Evolutionary conservation across 2,888 invertebrate genomes (phyloP).

Genomic region (Colletes collaris): DNA sequence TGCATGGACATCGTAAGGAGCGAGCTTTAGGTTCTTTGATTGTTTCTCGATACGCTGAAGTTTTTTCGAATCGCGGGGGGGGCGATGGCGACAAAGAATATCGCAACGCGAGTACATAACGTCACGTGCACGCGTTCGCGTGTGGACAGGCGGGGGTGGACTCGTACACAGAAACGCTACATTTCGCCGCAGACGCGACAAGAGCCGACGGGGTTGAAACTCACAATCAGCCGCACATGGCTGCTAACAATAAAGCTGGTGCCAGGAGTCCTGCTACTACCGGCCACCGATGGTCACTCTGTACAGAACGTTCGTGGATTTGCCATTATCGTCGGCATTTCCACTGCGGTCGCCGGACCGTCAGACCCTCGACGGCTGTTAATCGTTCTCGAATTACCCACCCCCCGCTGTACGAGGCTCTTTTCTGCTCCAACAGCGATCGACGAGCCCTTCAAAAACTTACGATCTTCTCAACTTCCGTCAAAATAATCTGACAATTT

Average conservation of each 20-base stretch:
- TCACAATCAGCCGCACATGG: constrained; percentile 24
- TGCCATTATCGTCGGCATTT: constrained; percentile 51
- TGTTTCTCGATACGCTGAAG: too few species aligned
- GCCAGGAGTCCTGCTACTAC: constrained; percentile 34
- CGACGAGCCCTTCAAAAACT: too few species aligned
- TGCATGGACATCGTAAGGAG: too few species aligned
- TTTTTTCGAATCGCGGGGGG: not conserved
- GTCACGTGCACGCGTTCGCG: constrained; percentile 29
- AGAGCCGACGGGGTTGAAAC: constrained; percentile 29
- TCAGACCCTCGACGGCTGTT: constrained; percentile 13
- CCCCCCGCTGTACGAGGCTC: not conserved
- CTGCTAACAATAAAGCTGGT: constrained; percentile 53
- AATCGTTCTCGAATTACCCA: constrained; percentile 34
- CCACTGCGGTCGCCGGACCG: constrained; percentile 38
- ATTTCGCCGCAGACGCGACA: constrained; percentile 47
- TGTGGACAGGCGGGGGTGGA: not conserved
- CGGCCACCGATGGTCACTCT: constrained; percentile 43
- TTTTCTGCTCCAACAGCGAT: not conserved
- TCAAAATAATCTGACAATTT: too few species aligned
- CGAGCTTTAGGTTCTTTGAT: too few species aligned
- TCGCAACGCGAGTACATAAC: not conserved
- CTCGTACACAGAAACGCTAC: constrained; percentile 11
- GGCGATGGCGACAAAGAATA: not conserved
- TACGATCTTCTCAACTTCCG: too few species aligned
- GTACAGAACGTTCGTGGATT: constrained; percentile 56